Base-by-base conservation (phyloP, 2,797 vertebrate genomes). In the Megalops cyprinoides region DNA sequence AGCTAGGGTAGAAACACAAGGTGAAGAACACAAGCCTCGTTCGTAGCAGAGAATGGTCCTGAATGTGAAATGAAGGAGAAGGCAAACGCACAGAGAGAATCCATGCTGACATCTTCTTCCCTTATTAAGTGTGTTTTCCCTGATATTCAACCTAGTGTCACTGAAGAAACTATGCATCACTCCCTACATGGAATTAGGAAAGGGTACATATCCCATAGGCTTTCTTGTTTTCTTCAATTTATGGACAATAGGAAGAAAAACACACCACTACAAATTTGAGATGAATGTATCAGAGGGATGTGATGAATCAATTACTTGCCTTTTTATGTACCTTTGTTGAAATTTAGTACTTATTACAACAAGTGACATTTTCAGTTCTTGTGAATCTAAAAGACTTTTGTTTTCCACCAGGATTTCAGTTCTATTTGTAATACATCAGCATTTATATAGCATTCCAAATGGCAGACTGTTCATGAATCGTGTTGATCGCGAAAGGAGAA, bases 401-500 rank as follows among this genome's bases (percentile, higher is more conserved):
- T 69, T 69, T 69, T 69, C 37, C 37, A 42, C 39, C 31, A 53
- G 4, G 28, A 34, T 25, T 25, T 14, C 3, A 0, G 14, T 58
- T 25, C 58, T 28, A 31, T 65, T 31, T 4, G 25, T 62, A 10
- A 10, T 4, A 37, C 31, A 20, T 69, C 1, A 69, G n/a, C 65
- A 69, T 69, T 42, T 23, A 42, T 65, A 28, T 37, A 37, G 34
- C 25, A 65, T 65, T 18, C 62, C 44, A 7, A 18, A 69, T 42
- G 37, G 18, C 7, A 69, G 18, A 48, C 10, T 2, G 44, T 56
- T 28, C 56, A 34, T 73, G 67, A 44, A 31, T 25, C 51, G 4
- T 42, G 69, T 71, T 80, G 55, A 60, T 74, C 44, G 62, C 28
- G 46, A 28, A 39, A 53, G 9, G 39, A 65, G 55, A 74, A 58